phyloP scores from a whole-genome alignment of 2,113 vertebrate genomes.

The Rallus limicola region DNA sequence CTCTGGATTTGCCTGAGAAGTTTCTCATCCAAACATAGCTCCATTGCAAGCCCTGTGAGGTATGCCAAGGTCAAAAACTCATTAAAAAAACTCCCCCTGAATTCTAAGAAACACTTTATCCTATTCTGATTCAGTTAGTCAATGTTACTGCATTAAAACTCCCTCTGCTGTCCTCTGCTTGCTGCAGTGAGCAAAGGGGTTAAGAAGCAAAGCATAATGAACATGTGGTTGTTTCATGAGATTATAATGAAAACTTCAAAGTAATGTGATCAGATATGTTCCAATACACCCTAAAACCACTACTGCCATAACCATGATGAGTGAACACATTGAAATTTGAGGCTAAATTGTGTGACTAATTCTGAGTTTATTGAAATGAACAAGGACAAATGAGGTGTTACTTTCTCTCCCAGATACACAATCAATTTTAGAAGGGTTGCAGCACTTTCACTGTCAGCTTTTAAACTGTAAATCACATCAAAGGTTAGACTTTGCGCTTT shows the following conservation, averaged over 20 bases:
- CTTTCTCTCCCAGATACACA: background rate
- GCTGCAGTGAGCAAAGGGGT: background rate
- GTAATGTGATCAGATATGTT: conserved; percentile 30
- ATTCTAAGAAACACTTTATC: background rate
- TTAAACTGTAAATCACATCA: background rate
- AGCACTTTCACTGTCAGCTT: background rate
- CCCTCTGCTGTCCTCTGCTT: background rate
- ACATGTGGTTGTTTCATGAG: background rate
- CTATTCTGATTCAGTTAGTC: background rate
- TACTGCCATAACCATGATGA: background rate
- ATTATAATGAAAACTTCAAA: conserved; percentile 2
- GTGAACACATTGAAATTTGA: conserved; percentile 9
- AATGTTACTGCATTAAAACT: background rate
- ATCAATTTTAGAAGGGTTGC: background rate
- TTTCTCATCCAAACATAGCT: background rate
- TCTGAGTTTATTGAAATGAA: conserved; percentile 56
- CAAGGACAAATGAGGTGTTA: conserved; percentile 47
- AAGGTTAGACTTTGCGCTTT: background rate
- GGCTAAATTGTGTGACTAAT: conserved; percentile 42
- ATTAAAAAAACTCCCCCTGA: background rate
- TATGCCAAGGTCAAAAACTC: background rate
- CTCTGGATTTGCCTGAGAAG: background rate
- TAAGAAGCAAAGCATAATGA: conserved; percentile 2
- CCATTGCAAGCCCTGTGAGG: background rate
- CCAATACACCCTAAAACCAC: background rate